phyloP scores from a whole-genome alignment of 2,888 invertebrate species.

The Ectemnius lituratus region DNA sequence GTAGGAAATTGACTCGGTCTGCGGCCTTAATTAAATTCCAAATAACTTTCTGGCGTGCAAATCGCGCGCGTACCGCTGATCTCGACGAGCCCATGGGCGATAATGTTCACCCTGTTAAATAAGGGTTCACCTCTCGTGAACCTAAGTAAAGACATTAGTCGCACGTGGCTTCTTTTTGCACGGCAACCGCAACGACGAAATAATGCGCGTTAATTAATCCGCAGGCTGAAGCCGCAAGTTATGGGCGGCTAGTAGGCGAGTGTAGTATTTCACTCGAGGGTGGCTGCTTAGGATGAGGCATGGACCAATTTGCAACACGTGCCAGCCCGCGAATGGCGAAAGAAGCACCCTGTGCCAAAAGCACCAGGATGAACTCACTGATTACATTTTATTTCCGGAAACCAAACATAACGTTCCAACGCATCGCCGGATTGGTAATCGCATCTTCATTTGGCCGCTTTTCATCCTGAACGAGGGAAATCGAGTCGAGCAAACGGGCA shows the following conservation, averaged over 20 bases:
- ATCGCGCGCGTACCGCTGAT: constrained; percentile 6
- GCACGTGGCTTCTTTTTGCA: constrained; percentile 7
- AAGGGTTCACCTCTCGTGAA: not conserved
- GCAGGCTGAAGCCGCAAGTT: constrained; percentile 71
- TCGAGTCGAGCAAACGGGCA: too few relatives aligned
- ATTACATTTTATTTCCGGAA: too few relatives aligned
- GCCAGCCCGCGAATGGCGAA: constrained; percentile 20
- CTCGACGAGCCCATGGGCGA: not conserved
- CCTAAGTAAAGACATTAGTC: not conserved
- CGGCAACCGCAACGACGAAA: constrained; percentile 53
- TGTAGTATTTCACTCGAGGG: constrained; percentile 62
- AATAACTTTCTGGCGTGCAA: constrained; percentile 14
- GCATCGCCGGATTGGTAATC: too few relatives aligned
- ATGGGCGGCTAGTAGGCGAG: constrained; percentile 59
- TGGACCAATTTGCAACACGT: constrained; percentile 71
- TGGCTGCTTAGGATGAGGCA: constrained; percentile 65
- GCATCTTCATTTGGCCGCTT: too few relatives aligned
- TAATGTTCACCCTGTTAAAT: not conserved
- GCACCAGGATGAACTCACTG: too few relatives aligned
- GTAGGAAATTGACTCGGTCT: not conserved
- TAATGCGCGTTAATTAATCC: constrained; percentile 65
- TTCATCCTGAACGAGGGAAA: too few relatives aligned
- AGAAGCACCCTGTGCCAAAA: not conserved
- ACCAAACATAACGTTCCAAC: too few relatives aligned
- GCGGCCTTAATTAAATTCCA: not conserved